A percentile compares a stretch with the other conserved stretches of the same genome.
These are phyloP conservation scores for Lordiphosa collinella DNA, from an alignment of 1,140 invertebrate species.

Conservation along the genomic window DNA sequence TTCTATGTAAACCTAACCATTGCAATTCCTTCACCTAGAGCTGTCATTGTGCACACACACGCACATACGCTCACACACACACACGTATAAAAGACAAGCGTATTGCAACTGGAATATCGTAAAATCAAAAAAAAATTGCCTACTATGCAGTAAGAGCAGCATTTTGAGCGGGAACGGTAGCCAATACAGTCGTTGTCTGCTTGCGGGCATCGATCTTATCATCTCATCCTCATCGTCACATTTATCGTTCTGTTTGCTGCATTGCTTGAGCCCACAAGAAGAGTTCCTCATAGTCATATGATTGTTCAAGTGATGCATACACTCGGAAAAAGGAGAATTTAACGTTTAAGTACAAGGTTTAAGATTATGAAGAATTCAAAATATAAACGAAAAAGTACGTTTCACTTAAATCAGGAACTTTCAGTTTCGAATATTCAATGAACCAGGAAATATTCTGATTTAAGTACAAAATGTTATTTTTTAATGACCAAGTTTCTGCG, in stretches of 20 bases:
- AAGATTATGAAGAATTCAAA: no score
- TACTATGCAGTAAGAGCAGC: slow-evolving; percentile 9
- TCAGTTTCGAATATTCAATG: no score
- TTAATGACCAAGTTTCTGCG: no score
- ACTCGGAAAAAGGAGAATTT: not conserved
- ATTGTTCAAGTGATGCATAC: slow-evolving; percentile 13
- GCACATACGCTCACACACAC: no score
- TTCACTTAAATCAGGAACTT: no score
- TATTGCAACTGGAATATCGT: slow-evolving; percentile 52
- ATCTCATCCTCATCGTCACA: slow-evolving; percentile 27
- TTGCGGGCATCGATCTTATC: slow-evolving; percentile 30
- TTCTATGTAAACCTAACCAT: not conserved
- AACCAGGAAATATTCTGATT: no score
- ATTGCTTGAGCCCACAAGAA: slow-evolving; percentile 45
- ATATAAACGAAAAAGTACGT: no score
- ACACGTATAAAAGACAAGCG: slow-evolving; percentile 4
- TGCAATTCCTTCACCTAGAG: slow-evolving; percentile 16
- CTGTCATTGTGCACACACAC: no score
- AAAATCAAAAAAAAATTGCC: slow-evolving; percentile 30
- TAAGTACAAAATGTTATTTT: no score
- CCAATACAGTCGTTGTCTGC: slow-evolving; percentile 40
- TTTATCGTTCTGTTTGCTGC: slow-evolving; percentile 52
- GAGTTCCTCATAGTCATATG: slow-evolving; percentile 23
- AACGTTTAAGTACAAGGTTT: not conserved
- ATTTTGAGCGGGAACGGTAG: slow-evolving; percentile 10